Base-by-base conservation (phyloP, 1,140 invertebrate species). In the Zophobas atratus region DNA sequence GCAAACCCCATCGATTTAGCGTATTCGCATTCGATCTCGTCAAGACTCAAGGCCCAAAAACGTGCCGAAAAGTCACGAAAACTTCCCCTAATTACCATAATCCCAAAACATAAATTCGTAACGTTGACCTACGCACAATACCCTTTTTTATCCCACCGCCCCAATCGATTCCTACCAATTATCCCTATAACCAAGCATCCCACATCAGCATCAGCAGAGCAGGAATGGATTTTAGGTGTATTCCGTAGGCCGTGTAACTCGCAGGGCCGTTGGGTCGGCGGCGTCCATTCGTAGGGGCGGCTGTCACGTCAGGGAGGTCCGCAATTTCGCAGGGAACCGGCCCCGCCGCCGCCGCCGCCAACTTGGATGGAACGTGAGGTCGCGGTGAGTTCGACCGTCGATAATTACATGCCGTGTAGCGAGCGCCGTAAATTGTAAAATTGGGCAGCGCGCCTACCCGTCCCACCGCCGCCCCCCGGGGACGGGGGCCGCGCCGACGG, bases 391-490 rank as follows among this genome's bases (percentile, higher is more conserved):
- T 74, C 71, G 71, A 74, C 72, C 72, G 53, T 75, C 72, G 72
- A 75, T 75, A 75, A 75, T 75, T 75, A 75, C 53, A 75, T 75
- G 53, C 55, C 39, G 53, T 46, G 70, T 72, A 72, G 51, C 70
- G 34, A 53, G 41, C 72, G 53, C 39, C 53, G 72, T 74, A 75
- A 75, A 75, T 75, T 75, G 72, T 60, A 60, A 75, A 75, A 75
- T 56, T 75, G 72, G 55, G 53, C 55, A 60, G 72, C 39, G 39
- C 36, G 39, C 32, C 32, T 56, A 32, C 34, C n/a, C 34, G 70
- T 33, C 32, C 51, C 20, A 34, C 20, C 51, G 51, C 63, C 46
- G 49, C 56, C 55, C 74, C 34, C 55, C 39, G 46, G 56, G 73
- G 5, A 5, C n/a, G 53, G 20, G n/a, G n/a, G 72, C 8, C 49